phyloP scores from a whole-genome alignment of 2,113 vertebrate genomes.

The Hypomesus transpacificus region DNA sequence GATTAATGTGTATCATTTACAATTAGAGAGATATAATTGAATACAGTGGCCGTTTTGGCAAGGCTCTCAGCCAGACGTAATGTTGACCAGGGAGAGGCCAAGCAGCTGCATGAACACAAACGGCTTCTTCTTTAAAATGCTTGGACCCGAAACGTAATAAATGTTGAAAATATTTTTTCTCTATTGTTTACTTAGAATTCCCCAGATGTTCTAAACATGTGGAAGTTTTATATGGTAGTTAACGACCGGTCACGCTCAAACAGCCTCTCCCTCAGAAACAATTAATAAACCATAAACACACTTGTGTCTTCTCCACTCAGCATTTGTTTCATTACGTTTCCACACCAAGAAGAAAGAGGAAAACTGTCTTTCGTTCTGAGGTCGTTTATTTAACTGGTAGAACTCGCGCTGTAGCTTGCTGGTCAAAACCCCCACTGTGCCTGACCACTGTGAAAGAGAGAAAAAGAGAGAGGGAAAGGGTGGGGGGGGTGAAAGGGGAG shows the following conservation, averaged over 20 bases:
- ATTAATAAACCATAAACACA: conserved; percentile 67
- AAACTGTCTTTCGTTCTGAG: conserved; percentile 34
- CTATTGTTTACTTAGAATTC: conserved; percentile 60
- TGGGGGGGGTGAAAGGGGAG: not conserved
- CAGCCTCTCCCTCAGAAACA: conserved; percentile 65
- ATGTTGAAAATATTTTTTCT: conserved; percentile 52
- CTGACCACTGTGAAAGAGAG: too few species aligned
- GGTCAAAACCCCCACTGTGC: too few species aligned
- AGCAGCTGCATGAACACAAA: conserved; percentile 61
- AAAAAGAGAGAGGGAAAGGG: not conserved
- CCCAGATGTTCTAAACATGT: conserved; percentile 67
- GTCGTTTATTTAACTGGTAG: not conserved
- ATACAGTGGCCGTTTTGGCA: conserved; percentile 65
- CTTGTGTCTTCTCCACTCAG: conserved; percentile 57
- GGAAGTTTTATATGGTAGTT: conserved; percentile 66
- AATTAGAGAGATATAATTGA: conserved; percentile 66
- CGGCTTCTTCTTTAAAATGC: conserved; percentile 34
- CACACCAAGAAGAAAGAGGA: conserved; percentile 50
- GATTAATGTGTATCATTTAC: conserved; percentile 63
- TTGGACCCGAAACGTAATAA: conserved; percentile 33
- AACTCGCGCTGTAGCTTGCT: not conserved
- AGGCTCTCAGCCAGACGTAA: conserved; percentile 55
- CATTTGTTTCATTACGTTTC: conserved; percentile 50
- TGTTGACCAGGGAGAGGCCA: conserved; percentile 56
- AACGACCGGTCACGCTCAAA: conserved; percentile 57